Percentiles rank a stretch among this genome's conserved stretches.
phyloP scores from a whole-genome alignment of 2,888 invertebrate species.

The Scaptomyza polygonia region DNA sequence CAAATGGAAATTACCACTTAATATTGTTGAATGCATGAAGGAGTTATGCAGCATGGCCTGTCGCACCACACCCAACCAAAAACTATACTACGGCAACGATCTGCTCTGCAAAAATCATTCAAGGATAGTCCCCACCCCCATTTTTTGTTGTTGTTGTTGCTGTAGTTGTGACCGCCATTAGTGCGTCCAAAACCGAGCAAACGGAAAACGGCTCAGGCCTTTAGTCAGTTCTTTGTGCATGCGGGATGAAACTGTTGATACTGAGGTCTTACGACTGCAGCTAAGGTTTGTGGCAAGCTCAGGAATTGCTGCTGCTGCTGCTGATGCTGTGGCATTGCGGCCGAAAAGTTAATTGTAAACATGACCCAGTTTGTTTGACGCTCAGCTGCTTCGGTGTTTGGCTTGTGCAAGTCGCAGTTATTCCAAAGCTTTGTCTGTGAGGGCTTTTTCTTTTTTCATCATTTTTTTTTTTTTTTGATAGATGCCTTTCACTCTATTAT shows the following conservation, averaged over 20 bases:
- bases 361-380: slow-evolving; percentile 66
- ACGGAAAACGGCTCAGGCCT: slow-evolving; percentile 56
- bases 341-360: slow-evolving; percentile 78
- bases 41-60: slow-evolving; percentile 9
- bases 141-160: no score
- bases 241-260: slow-evolving; percentile 59
- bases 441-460: slow-evolving; percentile 13
- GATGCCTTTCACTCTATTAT: slow-evolving; percentile 67
- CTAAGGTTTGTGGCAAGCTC: slow-evolving; percentile 42
- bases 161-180: slow-evolving; percentile 42
- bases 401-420: slow-evolving; percentile 2
- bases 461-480: slow-evolving; percentile 52
- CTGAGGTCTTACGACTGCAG: slow-evolving; percentile 18
- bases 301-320: slow-evolving; percentile 21
- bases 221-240: slow-evolving; percentile 66
- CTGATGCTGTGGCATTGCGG: slow-evolving; percentile 17
- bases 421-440: slow-evolving; percentile 43
- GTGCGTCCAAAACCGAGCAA: slow-evolving; percentile 26
- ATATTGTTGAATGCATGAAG: slow-evolving; percentile 57
- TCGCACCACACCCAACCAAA: slow-evolving; percentile 21
- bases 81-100: slow-evolving; percentile 38
- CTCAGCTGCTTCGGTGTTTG: slow-evolving; percentile 10
- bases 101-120: slow-evolving; percentile 48
- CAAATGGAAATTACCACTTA: slow-evolving; percentile 77
- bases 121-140: slow-evolving; percentile 21